Evolutionary conservation across 2,113 vertebrate genomes (phyloP).

Genomic region (Protomyctophum bolini): DNA sequence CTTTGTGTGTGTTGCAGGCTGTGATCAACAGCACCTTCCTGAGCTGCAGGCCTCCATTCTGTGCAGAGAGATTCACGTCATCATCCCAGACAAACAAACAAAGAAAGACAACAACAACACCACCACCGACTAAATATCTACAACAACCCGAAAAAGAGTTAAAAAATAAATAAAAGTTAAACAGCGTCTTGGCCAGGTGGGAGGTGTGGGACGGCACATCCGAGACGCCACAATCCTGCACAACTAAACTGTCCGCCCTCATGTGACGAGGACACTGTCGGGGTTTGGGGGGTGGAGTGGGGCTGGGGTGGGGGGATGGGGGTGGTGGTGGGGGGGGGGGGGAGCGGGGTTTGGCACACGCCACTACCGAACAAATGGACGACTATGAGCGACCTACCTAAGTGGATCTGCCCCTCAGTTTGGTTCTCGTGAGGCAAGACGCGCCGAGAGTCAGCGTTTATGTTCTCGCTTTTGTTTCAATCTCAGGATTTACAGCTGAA

Average conservation of each 20-base stretch:
- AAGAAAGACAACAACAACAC: conserved; percentile 26
- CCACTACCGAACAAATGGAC: conserved; percentile 24
- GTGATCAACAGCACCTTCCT: conserved; percentile 60
- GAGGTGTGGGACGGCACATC: conserved; percentile 64
- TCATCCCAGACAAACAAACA: conserved; percentile 57
- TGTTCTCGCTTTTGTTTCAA: conserved; percentile 41
- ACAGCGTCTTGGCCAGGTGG: conserved; percentile 60
- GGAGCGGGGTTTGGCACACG: background rate
- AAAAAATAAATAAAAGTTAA: too few relatives aligned
- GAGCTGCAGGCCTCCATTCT: conserved; percentile 79
- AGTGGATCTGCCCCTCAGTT: conserved; percentile 7
- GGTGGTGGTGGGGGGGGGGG: background rate
- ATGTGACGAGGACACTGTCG: background rate
- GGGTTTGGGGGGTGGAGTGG: background rate
- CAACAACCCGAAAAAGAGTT: conserved; percentile 42
- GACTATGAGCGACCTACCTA: conserved; percentile 8
- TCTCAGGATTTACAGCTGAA: conserved; percentile 67
- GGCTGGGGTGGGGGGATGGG: background rate
- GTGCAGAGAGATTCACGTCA: conserved; percentile 65
- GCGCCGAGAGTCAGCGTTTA: conserved; percentile 35
- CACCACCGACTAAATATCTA: conserved; percentile 50
- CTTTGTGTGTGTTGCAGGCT: conserved; percentile 52
- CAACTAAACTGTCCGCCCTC: conserved; percentile 29
- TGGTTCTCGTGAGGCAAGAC: conserved; percentile 9
- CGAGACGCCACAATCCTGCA: conserved; percentile 17